Evolutionary conservation across 1,140 invertebrate genomes (phyloP).

Genomic region (Drosophila ambigua): DNA sequence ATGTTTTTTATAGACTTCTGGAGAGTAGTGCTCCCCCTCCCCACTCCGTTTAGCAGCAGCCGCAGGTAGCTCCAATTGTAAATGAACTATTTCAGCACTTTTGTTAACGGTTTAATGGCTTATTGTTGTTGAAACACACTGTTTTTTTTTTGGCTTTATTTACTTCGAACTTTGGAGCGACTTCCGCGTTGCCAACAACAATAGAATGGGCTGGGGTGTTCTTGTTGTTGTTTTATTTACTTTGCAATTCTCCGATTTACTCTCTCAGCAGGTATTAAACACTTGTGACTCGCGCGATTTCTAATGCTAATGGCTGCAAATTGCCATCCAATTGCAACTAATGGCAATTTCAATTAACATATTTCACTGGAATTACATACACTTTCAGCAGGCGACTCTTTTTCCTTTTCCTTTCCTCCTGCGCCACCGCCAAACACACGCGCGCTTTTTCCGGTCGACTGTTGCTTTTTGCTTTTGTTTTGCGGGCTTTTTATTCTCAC

Average conservation of each 20-base stretch:
- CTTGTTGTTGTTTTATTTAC: background rate
- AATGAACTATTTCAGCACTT: slow-evolving; percentile 57
- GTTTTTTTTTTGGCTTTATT: background rate
- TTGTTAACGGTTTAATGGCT: slow-evolving; percentile 30
- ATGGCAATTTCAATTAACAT: slow-evolving; percentile 55
- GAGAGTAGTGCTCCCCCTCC: background rate
- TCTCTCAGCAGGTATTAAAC: slow-evolving; percentile 50
- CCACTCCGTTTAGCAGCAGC: too few relatives aligned
- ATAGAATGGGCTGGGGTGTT: background rate
- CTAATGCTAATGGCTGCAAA: slow-evolving; percentile 41
- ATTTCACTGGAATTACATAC: slow-evolving; percentile 30
- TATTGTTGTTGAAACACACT: slow-evolving; percentile 30
- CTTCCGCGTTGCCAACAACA: slow-evolving; percentile 34
- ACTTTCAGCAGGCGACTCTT: slow-evolving; percentile 15
- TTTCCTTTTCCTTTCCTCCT: slow-evolving; percentile 33
- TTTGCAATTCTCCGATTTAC: slow-evolving; percentile 38
- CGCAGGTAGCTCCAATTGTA: slow-evolving; percentile 36
- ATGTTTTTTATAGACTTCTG: slow-evolving; percentile 45
- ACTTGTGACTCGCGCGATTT: slow-evolving; percentile 41
- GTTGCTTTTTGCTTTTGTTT: slow-evolving; percentile 40
- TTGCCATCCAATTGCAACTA: slow-evolving; percentile 53
- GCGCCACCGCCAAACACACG: slow-evolving; percentile 18
- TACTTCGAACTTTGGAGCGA: slow-evolving; percentile 24
- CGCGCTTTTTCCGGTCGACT: slow-evolving; percentile 54
- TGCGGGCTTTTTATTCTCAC: slow-evolving; percentile 13